A percentile compares a stretch with the other conserved stretches of the same genome.
Evolutionary conservation across 1,140 invertebrate genomes (phyloP).

Genomic region (Eriocheir sinensis): DNA sequence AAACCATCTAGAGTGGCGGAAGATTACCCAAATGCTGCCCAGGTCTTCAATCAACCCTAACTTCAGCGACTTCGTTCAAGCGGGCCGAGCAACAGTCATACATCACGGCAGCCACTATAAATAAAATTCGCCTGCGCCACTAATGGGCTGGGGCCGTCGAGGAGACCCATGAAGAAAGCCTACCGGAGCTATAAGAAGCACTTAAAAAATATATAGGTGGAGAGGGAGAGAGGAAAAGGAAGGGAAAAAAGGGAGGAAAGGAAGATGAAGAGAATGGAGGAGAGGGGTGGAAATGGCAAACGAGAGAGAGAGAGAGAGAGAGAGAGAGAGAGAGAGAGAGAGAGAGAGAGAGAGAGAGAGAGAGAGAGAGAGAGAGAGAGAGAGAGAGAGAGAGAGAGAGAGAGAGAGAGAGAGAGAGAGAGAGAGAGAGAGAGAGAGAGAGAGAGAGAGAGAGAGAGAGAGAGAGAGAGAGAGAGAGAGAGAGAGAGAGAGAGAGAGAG

Average conservation of each 20-base stretch:
- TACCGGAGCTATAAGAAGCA: no score
- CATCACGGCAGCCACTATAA: no score
- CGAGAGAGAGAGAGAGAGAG: slow-evolving; percentile 30
- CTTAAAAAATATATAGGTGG: not conserved
- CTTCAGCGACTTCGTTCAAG: no score
- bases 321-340: not conserved
- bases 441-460: no score
- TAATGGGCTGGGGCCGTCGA: no score
- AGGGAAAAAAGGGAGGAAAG: not conserved
- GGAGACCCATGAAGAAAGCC: no score
- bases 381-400: slow-evolving; percentile 50
- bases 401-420: not conserved
- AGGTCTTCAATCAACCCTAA: no score
- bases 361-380: slow-evolving; percentile 50
- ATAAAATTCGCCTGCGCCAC: no score
- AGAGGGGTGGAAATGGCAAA: not conserved
- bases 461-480: no score
- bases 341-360: slow-evolving; percentile 28
- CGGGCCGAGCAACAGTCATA: no score
- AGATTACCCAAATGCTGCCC: no score
- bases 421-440: not conserved
- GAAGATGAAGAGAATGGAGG: not conserved
- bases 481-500: no score
- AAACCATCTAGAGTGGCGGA: not conserved
- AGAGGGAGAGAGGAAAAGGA: not conserved